Evolutionary conservation across 2,113 vertebrate species (phyloP), one percentile per base, ranked within the genome.

Genomic region (Corythoichthys haematopterus): DNA sequence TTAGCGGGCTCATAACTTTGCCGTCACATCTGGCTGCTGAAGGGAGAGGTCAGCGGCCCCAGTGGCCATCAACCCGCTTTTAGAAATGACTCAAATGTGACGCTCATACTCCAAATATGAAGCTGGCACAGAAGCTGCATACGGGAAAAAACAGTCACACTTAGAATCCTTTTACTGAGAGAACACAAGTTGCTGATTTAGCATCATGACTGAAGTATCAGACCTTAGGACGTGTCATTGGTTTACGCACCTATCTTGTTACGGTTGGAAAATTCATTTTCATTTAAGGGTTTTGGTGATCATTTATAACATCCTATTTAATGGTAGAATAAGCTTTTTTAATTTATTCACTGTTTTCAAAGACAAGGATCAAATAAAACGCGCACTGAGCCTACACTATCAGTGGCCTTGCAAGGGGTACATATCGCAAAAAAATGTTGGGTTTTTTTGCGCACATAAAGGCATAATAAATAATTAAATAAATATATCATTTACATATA

Each of bases 21-120:
- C 66, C 52, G 51, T 84, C 80, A 82, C 86, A 88, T 88, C 86
- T 90, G 86, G 84, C 71, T 20, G 79, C 73, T 50, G 70, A 74
- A 77, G 71, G 64, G 43, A 75, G 78, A 76, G 87, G 85, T 87
- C 86, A 86, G 10, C 69, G 80, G 51, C 83, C 79, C 47, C 63
- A 87, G 69, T 81, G 68, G 85, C 65, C 48, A 46, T 28, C 2
- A 68, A 73, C 75, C 78, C 53, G 4, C 59, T 81, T 68, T 55
- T 76, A 80, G 71, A 78, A 78, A 37, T 60, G 64, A 85, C 68
- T 84, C 57, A 77, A 79, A 81, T 77, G 70, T 83, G 80, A 69
- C 50, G 43, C 64, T 86, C 36, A 78, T 60, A 46, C 75, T 80
- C 67, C 72, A 83, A 82, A 84, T 82, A 83, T 76, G 75, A 84